Conservation (phyloP, 2,888 invertebrate species). For the Calliopum simillimum region DNA sequence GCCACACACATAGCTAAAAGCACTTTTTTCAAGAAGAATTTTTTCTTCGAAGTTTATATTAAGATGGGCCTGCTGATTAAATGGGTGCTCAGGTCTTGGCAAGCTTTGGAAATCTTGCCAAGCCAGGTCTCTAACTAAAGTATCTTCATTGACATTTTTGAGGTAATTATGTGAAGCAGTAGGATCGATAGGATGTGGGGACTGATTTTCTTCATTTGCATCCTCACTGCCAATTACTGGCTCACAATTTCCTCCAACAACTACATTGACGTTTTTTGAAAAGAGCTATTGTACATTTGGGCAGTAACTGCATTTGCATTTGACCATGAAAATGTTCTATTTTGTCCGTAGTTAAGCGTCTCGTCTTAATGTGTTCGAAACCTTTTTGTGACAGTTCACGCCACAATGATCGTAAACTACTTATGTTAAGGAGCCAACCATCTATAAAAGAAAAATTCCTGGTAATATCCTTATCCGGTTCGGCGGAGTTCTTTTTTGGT, state of each 20-base stretch:
- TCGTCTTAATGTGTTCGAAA: neutral
- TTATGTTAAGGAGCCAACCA: constrained; percentile 6
- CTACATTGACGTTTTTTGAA: too few relatives aligned
- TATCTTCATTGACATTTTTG: neutral
- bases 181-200: too few relatives aligned
- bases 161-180: neutral
- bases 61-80: neutral
- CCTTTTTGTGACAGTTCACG: constrained; percentile 15
- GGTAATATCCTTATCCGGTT: neutral
- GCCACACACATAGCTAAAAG: constrained; percentile 13
- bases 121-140: constrained; percentile 5
- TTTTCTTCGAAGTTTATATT: neutral
- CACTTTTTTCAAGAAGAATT: neutral
- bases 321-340: constrained; percentile 8
- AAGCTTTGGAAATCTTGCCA: constrained; percentile 18
- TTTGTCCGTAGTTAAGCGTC: neutral
- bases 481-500: neutral
- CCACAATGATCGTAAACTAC: constrained; percentile 4
- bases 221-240: too few relatives aligned
- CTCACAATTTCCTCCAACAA: too few relatives aligned
- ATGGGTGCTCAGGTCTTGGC: constrained; percentile 10
- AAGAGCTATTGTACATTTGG: too few relatives aligned
- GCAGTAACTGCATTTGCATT: neutral
- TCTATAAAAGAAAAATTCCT: neutral
- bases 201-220: too few relatives aligned